Evolutionary conservation across 2,797 vertebrate species (phyloP).

Genomic region (Hippopotamyrus pictus): DNA sequence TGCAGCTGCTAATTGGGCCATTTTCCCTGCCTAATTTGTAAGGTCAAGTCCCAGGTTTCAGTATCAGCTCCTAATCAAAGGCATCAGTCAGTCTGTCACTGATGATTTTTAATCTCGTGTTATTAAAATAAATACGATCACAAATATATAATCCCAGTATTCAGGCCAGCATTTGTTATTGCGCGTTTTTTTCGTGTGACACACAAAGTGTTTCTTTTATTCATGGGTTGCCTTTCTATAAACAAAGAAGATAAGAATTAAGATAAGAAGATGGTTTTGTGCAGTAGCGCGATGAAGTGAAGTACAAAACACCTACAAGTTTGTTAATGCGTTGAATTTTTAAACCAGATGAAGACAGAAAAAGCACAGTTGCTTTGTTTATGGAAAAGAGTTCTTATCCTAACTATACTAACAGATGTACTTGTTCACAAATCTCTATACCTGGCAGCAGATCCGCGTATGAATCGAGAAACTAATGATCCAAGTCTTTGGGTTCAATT

Average conservation of each 20-base stretch:
- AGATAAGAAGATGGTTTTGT: background rate
- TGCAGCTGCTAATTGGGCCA: conserved; percentile 3
- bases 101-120: background rate
- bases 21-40: background rate
- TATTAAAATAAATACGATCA: background rate
- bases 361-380: background rate
- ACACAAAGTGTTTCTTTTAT: background rate
- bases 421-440: conserved; percentile 9
- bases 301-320: background rate
- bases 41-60: conserved; percentile 11
- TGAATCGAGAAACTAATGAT: background rate
- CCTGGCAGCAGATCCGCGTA: background rate
- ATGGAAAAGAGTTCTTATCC: background rate
- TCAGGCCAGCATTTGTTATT: background rate
- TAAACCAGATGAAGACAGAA: background rate
- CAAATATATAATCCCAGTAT: background rate
- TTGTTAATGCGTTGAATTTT: background rate
- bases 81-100: background rate
- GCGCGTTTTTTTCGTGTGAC: background rate
- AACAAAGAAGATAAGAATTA: background rate
- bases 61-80: background rate
- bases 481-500: conserved; percentile 10
- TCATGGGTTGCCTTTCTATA: background rate
- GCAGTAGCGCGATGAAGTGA: background rate
- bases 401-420: background rate